Percentiles rank a stretch among this genome's conserved stretches.
These are phyloP conservation scores for Prunella strophiata DNA, from an alignment of 2,797 vertebrate genomes.

Conservation along the genomic window DNA sequence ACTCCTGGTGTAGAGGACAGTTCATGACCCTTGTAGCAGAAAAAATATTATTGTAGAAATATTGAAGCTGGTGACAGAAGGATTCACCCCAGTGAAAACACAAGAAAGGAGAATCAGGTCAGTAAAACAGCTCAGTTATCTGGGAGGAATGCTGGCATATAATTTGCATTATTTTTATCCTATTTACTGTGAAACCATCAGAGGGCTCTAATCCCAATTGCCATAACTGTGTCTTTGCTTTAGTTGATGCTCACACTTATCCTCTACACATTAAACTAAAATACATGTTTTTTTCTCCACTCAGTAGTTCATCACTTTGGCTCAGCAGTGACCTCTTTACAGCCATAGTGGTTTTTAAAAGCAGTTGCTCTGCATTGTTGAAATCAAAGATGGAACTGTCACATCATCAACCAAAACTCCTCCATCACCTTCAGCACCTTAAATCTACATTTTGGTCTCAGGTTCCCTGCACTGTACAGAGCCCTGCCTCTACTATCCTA, in stretches of 20 bases:
- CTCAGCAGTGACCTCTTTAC: neutral
- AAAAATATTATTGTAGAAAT: neutral
- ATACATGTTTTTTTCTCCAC: neutral
- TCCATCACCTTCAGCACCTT: neutral
- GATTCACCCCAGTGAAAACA: neutral
- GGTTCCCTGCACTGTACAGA: neutral
- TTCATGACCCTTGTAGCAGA: accelerated
- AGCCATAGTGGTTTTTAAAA: neutral
- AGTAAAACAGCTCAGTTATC: neutral
- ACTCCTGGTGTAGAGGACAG: neutral
- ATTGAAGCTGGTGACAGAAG: neutral
- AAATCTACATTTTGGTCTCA: neutral
- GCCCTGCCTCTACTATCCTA: neutral
- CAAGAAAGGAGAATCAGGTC: neutral
- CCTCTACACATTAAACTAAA: neutral
- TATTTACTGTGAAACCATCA: neutral
- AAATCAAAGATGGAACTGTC: neutral
- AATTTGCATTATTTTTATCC: neutral
- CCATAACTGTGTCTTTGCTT: neutral
- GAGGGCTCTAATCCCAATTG: neutral
- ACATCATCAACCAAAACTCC: neutral
- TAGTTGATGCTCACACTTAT: accelerated
- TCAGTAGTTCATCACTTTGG: neutral
- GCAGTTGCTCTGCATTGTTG: neutral
- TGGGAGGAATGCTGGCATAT: neutral